These are phyloP conservation scores for Apteryx mantelli DNA, from an alignment of 2,113 vertebrate species.

Conservation along the genomic window DNA sequence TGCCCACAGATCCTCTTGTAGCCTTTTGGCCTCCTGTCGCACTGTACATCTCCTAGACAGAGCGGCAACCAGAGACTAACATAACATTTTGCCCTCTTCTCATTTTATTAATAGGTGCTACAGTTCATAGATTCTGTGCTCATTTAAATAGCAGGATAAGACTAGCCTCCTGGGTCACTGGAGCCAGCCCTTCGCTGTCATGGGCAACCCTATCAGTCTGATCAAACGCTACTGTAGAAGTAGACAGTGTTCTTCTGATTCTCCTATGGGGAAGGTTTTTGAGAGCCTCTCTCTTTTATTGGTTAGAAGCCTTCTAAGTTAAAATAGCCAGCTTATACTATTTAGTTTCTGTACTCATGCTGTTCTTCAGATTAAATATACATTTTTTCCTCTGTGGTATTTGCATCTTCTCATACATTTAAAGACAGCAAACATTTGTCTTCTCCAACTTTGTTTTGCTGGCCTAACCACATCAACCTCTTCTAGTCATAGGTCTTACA, in stretches of 20 bases:
- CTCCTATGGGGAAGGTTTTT: background rate
- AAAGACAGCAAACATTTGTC: background rate
- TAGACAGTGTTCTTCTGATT: background rate
- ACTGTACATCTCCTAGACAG: background rate
- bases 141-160: background rate
- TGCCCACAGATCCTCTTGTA: background rate
- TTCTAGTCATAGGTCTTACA: background rate
- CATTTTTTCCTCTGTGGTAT: background rate
- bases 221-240: background rate
- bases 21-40: background rate
- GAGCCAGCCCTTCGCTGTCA: background rate
- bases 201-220: background rate
- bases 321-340: background rate
- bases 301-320: background rate
- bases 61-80: background rate
- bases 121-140: background rate
- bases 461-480: background rate
- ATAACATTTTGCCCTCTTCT: background rate
- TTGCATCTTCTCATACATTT: background rate
- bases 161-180: background rate
- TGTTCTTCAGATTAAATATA: background rate
- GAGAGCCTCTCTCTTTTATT: background rate
- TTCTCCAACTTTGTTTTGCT: background rate
- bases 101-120: background rate
- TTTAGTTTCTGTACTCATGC: background rate